These are phyloP conservation scores for Biston betularia DNA, from an alignment of 2,888 invertebrate genomes.

Conservation along the genomic window DNA sequence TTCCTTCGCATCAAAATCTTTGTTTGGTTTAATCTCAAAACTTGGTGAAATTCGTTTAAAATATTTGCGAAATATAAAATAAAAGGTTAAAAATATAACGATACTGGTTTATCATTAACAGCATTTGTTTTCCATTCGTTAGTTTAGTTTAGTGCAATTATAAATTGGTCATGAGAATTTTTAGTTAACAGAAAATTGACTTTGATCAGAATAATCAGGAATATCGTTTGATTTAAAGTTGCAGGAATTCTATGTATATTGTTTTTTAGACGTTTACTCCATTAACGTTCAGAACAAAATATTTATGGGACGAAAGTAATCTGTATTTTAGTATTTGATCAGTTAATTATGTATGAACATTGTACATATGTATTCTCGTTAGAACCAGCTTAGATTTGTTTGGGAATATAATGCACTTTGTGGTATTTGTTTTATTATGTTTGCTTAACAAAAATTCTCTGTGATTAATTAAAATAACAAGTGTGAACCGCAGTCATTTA, in stretches of 20 bases:
- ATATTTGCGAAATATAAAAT: not conserved
- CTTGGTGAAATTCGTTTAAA: conserved; percentile 6
- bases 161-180: conserved; percentile 14
- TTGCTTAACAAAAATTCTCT: conserved; percentile 5
- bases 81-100: not conserved
- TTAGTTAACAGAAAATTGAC: not conserved
- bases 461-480: conserved; percentile 25
- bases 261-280: too few species aligned
- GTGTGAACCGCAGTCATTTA: conserved; percentile 19
- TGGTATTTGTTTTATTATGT: too few species aligned
- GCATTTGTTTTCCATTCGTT: not conserved
- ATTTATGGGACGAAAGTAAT: too few species aligned
- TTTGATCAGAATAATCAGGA: conserved; percentile 6
- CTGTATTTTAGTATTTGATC: not conserved
- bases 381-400: too few species aligned
- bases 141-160: conserved; percentile 8
- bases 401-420: too few species aligned
- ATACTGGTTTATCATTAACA: conserved; percentile 10
- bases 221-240: not conserved
- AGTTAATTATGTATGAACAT: not conserved
- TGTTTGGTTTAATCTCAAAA: conserved; percentile 11
- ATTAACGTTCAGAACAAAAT: too few species aligned
- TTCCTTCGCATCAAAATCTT: conserved; percentile 21
- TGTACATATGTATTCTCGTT: not conserved
- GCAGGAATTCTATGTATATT: too few species aligned